Base-by-base conservation (phyloP, 2,888 invertebrate species). In the Sympetrum striolatum region DNA sequence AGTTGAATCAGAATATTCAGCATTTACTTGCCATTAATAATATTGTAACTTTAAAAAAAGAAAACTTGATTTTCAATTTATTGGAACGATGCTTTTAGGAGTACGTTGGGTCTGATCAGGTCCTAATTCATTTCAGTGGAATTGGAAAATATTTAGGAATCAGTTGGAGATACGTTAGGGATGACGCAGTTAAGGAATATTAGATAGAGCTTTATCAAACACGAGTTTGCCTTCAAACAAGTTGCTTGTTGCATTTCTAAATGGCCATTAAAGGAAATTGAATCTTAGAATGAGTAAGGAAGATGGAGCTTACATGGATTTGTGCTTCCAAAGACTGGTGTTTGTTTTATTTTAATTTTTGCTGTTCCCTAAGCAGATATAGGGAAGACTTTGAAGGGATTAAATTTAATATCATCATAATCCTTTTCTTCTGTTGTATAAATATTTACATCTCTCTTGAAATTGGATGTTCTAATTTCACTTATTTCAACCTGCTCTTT, bases 281-380 rank as follows among this genome's bases (percentile, higher is more conserved):
- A 82, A 82, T 31, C 31, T 73, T 35, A 60, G 60, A 18, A 81
- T 82, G 82, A 82, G 86, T n/a, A 86, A 60, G 1, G 86, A 60
- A 86, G 86, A 37, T 60, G 86, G 86, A 86, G 86, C 86, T 86
- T 86, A 86, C 4, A 86, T 86, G 86, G 58, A 86, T 60, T 60
- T 86, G 86, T 86, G 86, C 86, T 86, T 86, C 86, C 86, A 86
- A 86, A 86, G 86, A 86, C 60, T 82, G 81, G 60, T 37, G n/a
- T 82, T 31, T 73, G 25, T 73, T 73, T 25, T 10, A 73, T 73
- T 73, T 31, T 31, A 31, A 86, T 86, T 86, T 60, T 86, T 64
- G 86, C 64, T 64, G 60, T 64, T 37, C 60, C 86, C 73, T 73
- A 73, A 73, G 73, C 25, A 73, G 14, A 31, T 15, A 31, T 64